Percentiles rank a stretch among this genome's conserved stretches.
phyloP scores from a whole-genome alignment of 2,797 vertebrate species.

The Halcyon leucocephala region DNA sequence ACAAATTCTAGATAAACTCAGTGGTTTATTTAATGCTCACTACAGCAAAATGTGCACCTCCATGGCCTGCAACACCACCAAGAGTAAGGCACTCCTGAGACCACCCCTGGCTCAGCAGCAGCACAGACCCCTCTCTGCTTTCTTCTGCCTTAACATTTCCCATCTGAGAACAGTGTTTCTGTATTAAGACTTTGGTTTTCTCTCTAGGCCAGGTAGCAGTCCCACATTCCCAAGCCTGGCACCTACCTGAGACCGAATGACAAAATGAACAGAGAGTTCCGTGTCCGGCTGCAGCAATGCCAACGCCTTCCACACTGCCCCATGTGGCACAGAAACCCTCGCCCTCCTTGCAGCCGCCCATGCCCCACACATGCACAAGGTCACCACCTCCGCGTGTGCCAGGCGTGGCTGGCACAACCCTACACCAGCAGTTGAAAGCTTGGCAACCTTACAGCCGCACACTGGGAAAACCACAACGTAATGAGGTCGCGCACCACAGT shows the following conservation, averaged over 20 bases:
- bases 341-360: fast-evolving
- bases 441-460: neutral
- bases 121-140: neutral
- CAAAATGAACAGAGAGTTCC: neutral
- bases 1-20: neutral
- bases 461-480: neutral
- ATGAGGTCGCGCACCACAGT: neutral
- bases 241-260: neutral
- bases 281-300: neutral
- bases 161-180: neutral
- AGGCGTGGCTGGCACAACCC: neutral
- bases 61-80: neutral
- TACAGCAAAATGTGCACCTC: neutral
- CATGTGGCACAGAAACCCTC: neutral
- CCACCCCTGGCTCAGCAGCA: neutral
- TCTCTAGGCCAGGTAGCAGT: neutral
- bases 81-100: neutral
- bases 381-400: neutral
- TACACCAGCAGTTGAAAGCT: neutral
- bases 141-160: neutral
- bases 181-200: neutral
- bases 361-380: neutral
- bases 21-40: neutral
- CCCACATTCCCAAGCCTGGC: neutral
- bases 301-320: neutral